phyloP scores from a whole-genome alignment of 1,140 invertebrate genomes.

The Aradophagus sp. region DNA sequence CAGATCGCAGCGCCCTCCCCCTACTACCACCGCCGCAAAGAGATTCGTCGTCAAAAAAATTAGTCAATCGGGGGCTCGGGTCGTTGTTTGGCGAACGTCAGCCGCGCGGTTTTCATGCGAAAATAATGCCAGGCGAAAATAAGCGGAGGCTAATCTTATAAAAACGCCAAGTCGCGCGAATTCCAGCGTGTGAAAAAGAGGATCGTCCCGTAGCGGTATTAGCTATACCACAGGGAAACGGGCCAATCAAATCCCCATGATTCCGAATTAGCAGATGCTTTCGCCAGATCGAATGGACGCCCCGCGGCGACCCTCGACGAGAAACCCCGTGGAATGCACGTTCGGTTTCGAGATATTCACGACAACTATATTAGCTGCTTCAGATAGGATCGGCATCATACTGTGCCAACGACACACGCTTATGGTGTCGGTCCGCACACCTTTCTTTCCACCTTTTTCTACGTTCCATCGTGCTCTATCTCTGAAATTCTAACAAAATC shows the following conservation, averaged over 20 bases:
- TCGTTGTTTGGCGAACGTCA: no score
- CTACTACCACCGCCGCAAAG: no score
- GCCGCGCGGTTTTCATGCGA: conserved; percentile 42
- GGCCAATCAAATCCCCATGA: conserved; percentile 75
- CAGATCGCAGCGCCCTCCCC: no score
- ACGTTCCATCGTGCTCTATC: conserved; percentile 57
- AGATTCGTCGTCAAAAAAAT: no score
- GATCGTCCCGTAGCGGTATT: conserved; percentile 54
- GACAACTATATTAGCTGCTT: conserved; percentile 75
- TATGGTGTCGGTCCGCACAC: conserved; percentile 63
- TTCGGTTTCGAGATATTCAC: conserved; percentile 73
- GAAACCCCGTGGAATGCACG: conserved; percentile 70
- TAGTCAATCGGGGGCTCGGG: no score
- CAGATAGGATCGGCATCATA: conserved; percentile 74
- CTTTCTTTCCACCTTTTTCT: conserved; percentile 60
- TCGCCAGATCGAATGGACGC: conserved; percentile 73
- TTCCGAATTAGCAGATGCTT: conserved; percentile 76
- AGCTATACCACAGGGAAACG: conserved; percentile 59
- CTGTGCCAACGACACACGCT: conserved; percentile 69
- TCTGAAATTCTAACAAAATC: conserved; percentile 54
- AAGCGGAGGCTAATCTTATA: conserved; percentile 48
- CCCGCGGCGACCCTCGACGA: conserved; percentile 70
- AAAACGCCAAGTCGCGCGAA: conserved; percentile 56
- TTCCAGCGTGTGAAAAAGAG: conserved; percentile 61
- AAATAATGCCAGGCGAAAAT: conserved; percentile 44